phyloP scores from a whole-genome alignment of 2,888 invertebrate genomes.

The Scaptomyza cyrtandrae region DNA sequence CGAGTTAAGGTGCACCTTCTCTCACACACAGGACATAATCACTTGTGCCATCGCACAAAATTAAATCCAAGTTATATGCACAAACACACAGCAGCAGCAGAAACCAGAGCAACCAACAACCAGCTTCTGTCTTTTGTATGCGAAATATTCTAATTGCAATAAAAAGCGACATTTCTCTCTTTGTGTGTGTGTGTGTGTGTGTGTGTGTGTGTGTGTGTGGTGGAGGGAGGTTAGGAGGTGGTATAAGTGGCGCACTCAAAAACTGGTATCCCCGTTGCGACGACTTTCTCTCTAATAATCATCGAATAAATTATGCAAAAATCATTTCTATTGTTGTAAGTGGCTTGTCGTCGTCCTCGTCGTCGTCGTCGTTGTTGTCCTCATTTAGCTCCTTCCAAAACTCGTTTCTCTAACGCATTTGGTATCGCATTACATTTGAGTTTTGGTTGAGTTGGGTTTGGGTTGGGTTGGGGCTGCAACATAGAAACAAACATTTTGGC shows the following conservation, averaged over 20 bases:
- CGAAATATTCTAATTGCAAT: slow-evolving; percentile 79
- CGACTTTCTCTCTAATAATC: slow-evolving; percentile 82
- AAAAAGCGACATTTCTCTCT: slow-evolving; percentile 66
- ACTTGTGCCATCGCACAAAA: slow-evolving; percentile 69
- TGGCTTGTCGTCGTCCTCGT: slow-evolving; percentile 62
- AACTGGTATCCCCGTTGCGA: slow-evolving; percentile 40
- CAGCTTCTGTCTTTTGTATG: slow-evolving; percentile 27
- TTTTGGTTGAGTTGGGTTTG: not conserved
- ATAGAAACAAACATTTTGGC: slow-evolving; percentile 55
- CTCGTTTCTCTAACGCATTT: slow-evolving; percentile 29
- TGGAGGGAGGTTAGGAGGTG: too few relatives aligned
- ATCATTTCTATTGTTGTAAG: slow-evolving; percentile 80
- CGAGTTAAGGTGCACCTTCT: slow-evolving; percentile 47
- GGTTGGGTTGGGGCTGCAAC: not conserved
- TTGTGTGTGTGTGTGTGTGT: not conserved
- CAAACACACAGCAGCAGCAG: slow-evolving; percentile 51
- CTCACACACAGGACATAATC: slow-evolving; percentile 68
- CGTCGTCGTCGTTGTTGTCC: not conserved
- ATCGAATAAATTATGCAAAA: slow-evolving; percentile 85
- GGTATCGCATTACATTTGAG: slow-evolving; percentile 72
- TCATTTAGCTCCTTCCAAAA: slow-evolving; percentile 35
- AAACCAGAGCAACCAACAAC: slow-evolving; percentile 54
- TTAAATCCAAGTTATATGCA: slow-evolving; percentile 78
- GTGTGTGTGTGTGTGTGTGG: too few relatives aligned
- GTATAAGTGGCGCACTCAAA: slow-evolving; percentile 45